Percentiles rank a stretch among this genome's conserved stretches.
phyloP scores from a whole-genome alignment of 2,797 vertebrate species.

The Basileuterus tristriatus region DNA sequence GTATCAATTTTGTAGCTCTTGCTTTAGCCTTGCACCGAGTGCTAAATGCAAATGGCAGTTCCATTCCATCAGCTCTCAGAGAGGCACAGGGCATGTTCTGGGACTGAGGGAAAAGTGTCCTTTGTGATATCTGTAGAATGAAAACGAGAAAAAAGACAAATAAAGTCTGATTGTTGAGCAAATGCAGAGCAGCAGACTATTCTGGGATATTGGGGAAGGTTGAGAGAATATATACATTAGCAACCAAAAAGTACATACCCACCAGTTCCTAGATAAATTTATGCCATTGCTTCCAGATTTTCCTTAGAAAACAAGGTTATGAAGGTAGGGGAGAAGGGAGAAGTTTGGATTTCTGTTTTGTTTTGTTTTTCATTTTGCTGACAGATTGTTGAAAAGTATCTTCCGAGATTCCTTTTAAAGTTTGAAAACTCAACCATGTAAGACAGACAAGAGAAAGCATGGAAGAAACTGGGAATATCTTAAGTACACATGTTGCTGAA shows the following conservation, averaged over 20 bases:
- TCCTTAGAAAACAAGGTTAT: background rate
- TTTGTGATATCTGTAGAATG: background rate
- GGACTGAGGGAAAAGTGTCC: background rate
- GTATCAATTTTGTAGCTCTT: background rate
- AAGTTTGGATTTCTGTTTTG: background rate
- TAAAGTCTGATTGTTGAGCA: background rate
- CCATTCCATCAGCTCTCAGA: background rate
- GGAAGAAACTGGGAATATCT: background rate
- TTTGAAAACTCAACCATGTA: background rate
- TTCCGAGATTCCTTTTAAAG: background rate
- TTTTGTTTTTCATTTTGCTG: background rate
- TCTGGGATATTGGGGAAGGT: background rate
- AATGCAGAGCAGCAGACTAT: background rate
- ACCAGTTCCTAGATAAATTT: background rate
- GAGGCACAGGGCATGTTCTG: background rate
- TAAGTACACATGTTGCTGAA: background rate
- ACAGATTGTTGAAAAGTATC: background rate
- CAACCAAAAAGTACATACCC: background rate
- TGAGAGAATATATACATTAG: background rate
- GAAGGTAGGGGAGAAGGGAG: rapidly evolving
- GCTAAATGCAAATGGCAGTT: background rate
- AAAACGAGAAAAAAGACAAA: background rate
- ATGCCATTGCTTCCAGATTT: background rate
- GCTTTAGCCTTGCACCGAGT: background rate
- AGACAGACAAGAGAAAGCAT: background rate